These are phyloP conservation scores for Adelognathus sp. DNA, from an alignment of 2,888 invertebrate species.

Conservation along the genomic window DNA sequence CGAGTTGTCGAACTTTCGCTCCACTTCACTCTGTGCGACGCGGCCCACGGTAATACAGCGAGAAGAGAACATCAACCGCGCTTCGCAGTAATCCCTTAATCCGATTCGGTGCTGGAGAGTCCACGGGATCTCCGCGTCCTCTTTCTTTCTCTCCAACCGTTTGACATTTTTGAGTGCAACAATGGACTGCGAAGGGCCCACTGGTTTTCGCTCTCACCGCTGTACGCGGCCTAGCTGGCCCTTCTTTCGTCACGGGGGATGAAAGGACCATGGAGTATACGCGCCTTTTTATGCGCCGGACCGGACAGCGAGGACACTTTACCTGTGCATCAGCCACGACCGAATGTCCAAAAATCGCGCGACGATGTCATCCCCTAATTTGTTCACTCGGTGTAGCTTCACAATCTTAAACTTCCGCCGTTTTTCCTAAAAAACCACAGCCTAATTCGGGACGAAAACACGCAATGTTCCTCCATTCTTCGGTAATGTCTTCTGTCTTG, in stretches of 20 bases:
- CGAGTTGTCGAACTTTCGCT: constrained; percentile 60
- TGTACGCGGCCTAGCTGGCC: constrained; percentile 37
- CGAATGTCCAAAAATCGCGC: constrained; percentile 67
- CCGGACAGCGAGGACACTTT: constrained; percentile 44
- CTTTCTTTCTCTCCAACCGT: constrained; percentile 71
- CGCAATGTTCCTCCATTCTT: constrained; percentile 51
- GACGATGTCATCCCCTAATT: constrained; percentile 76
- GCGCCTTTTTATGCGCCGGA: constrained; percentile 52
- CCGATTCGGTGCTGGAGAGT: constrained; percentile 75
- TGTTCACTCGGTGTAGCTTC: constrained; percentile 61
- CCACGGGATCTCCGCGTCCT: constrained; percentile 65
- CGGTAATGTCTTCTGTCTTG: constrained; percentile 24
- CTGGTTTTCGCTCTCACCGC: constrained; percentile 48
- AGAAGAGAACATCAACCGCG: constrained; percentile 42
- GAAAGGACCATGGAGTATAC: constrained; percentile 55
- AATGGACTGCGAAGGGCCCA: constrained; percentile 73
- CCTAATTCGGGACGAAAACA: constrained; percentile 55
- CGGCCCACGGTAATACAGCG: constrained; percentile 43
- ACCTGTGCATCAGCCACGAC: constrained; percentile 61
- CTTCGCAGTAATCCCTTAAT: constrained; percentile 76
- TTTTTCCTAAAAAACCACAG: constrained; percentile 54
- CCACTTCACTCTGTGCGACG: constrained; percentile 73
- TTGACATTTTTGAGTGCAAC: constrained; percentile 77
- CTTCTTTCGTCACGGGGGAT: constrained; percentile 62
- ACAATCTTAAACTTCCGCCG: constrained; percentile 43